Percentiles rank a stretch among this genome's conserved stretches.
phyloP scores from a whole-genome alignment of 2,113 vertebrate genomes.

The Sitta europaea region DNA sequence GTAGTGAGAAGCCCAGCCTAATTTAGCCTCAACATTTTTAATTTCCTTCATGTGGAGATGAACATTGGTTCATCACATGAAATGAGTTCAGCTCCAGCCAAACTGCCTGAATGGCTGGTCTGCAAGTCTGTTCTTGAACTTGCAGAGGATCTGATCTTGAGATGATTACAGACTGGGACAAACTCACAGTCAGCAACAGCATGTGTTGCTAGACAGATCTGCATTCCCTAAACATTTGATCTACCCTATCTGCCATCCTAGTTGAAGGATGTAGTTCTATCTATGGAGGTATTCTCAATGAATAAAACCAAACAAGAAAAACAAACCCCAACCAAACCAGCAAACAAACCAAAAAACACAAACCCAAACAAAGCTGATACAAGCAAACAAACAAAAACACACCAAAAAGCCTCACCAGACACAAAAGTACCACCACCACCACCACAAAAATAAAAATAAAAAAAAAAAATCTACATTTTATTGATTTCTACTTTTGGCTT shows the following conservation, averaged over 20 bases:
- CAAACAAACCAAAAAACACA: neutral
- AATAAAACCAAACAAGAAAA: neutral
- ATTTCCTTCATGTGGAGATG: neutral
- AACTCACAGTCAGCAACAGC: neutral
- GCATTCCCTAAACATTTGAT: neutral
- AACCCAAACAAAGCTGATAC: neutral
- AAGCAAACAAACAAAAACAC: neutral
- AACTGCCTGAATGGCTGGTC: neutral
- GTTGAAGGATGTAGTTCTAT: neutral
- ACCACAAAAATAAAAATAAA: too few relatives aligned
- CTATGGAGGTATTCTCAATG: neutral
- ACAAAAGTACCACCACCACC: neutral
- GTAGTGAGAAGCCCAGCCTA: neutral
- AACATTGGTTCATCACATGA: fast-evolving
- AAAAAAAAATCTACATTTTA: neutral
- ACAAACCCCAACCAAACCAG: neutral
- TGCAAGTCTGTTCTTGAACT: neutral
- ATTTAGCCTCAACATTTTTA: neutral
- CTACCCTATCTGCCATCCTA: neutral
- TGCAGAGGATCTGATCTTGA: neutral
- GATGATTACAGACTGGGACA: neutral
- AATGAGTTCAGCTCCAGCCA: neutral
- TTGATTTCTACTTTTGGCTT: neutral
- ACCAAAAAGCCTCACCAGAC: neutral
- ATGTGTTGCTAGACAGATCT: neutral